Evolutionary conservation across 2,113 vertebrate genomes (phyloP).

Genomic region (Stigmatopora argus): DNA sequence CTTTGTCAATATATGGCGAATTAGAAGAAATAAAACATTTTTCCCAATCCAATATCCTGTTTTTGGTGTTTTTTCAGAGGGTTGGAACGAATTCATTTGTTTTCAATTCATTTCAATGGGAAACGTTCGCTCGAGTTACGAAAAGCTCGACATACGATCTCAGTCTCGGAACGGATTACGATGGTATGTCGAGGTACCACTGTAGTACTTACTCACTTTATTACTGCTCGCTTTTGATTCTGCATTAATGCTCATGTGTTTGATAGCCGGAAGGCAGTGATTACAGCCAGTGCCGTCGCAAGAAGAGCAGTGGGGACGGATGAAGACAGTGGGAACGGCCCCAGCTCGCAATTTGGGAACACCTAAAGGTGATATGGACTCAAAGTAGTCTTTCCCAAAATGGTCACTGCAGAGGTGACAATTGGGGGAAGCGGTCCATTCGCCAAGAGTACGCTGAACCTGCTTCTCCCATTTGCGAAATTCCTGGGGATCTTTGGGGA

Average conservation of each 20-base stretch:
- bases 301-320: constrained; percentile 53
- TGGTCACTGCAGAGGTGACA: constrained; percentile 72
- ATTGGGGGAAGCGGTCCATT: constrained; percentile 59
- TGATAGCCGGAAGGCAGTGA: constrained; percentile 44
- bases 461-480: constrained; percentile 73
- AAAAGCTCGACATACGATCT: too few relatives aligned
- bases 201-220: constrained; percentile 59
- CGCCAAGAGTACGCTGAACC: constrained; percentile 62
- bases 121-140: too few relatives aligned
- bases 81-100: too few relatives aligned
- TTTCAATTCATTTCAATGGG: too few relatives aligned
- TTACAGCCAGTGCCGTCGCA: constrained; percentile 50
- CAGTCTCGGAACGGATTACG: too few relatives aligned
- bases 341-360: constrained; percentile 55
- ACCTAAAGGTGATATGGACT: constrained; percentile 32
- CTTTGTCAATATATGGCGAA: too few relatives aligned
- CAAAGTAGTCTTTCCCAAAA: constrained; percentile 71
- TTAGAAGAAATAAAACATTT: too few relatives aligned
- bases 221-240: constrained; percentile 12
- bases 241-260: constrained; percentile 19
- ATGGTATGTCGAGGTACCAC: too few relatives aligned
- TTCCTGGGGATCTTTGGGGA: constrained; percentile 66
- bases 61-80: too few relatives aligned
- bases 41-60: too few relatives aligned
- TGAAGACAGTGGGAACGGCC: constrained; percentile 69